A percentile compares a stretch with the other conserved stretches of the same genome.
phyloP scores from a whole-genome alignment of 2,888 invertebrate genomes.

The Argynnis bischoffii region DNA sequence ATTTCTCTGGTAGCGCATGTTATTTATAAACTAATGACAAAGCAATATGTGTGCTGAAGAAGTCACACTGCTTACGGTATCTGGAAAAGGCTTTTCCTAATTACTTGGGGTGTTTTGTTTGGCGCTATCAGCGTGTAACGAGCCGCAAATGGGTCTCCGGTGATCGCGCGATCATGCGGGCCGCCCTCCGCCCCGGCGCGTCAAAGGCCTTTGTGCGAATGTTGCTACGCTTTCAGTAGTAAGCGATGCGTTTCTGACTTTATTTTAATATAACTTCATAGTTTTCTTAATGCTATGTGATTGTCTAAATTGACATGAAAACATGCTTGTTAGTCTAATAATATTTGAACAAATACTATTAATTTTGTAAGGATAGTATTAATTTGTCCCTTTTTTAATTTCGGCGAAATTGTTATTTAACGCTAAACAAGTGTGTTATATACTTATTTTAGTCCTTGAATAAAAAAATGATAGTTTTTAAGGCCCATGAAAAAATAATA shows the following conservation, averaged over 20 bases:
- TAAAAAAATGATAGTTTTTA: not conserved
- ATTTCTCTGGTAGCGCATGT: not conserved
- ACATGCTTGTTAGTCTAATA: not conserved
- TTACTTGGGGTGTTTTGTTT: conserved; percentile 82
- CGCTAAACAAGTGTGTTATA: too few species aligned
- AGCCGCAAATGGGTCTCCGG: conserved; percentile 78
- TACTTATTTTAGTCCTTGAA: not conserved
- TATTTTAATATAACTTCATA: not conserved
- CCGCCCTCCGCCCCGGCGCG: conserved; percentile 60
- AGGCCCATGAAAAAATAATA: not conserved
- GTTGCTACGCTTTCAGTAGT: conserved; percentile 43
- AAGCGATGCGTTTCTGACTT: conserved; percentile 47
- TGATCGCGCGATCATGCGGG: conserved; percentile 80
- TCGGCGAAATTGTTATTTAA: too few species aligned
- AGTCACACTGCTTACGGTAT: conserved; percentile 71
- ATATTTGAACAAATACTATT: too few species aligned
- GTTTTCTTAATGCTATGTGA: not conserved
- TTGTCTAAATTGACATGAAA: not conserved
- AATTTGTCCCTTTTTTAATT: too few species aligned
- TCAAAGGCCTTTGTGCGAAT: conserved; percentile 80
- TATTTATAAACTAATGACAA: conserved; percentile 9
- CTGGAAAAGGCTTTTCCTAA: conserved; percentile 81
- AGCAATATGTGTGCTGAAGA: conserved; percentile 23
- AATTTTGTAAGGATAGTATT: too few species aligned
- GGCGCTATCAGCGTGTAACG: conserved; percentile 81